These are phyloP conservation scores for Mythimna ferrago DNA, from an alignment of 2,888 invertebrate species.

Conservation along the genomic window DNA sequence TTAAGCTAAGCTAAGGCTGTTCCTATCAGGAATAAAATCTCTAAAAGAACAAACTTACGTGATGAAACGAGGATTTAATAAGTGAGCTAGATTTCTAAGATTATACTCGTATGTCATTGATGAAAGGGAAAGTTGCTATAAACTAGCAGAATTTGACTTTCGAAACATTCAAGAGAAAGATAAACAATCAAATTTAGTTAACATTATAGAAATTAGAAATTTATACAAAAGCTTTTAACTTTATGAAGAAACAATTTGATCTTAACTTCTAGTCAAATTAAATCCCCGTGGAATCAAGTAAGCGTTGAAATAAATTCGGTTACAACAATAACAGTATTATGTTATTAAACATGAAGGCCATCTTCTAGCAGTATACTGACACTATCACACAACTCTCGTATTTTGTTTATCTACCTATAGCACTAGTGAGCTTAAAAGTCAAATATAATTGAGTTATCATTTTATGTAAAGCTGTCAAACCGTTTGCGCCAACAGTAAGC, in stretches of 20 bases:
- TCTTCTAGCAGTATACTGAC: conserved; percentile 69
- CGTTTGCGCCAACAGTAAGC: background rate
- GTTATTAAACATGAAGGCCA: conserved; percentile 74
- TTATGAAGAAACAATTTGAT: background rate
- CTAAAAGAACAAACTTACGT: conserved; percentile 21
- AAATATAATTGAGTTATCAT: background rate
- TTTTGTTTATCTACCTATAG: conserved; percentile 35
- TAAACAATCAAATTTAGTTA: background rate
- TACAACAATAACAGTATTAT: conserved; percentile 64
- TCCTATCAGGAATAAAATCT: conserved; percentile 55
- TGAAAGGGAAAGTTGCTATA: background rate
- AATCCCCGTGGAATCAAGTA: conserved; percentile 24
- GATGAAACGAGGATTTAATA: conserved; percentile 17
- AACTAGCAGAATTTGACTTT: too few species aligned
- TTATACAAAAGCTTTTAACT: background rate
- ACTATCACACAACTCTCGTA: conserved; percentile 53
- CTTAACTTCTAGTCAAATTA: background rate
- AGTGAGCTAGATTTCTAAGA: background rate
- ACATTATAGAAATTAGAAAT: conserved; percentile 3
- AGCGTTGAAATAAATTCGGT: conserved; percentile 40
- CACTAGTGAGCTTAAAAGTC: conserved; percentile 27
- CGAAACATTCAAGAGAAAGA: background rate
- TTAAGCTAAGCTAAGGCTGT: conserved; percentile 70
- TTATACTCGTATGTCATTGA: background rate
- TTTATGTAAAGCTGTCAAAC: background rate